phyloP scores from a whole-genome alignment of 2,797 vertebrate genomes.

The Hydrocynus forskahlii region DNA sequence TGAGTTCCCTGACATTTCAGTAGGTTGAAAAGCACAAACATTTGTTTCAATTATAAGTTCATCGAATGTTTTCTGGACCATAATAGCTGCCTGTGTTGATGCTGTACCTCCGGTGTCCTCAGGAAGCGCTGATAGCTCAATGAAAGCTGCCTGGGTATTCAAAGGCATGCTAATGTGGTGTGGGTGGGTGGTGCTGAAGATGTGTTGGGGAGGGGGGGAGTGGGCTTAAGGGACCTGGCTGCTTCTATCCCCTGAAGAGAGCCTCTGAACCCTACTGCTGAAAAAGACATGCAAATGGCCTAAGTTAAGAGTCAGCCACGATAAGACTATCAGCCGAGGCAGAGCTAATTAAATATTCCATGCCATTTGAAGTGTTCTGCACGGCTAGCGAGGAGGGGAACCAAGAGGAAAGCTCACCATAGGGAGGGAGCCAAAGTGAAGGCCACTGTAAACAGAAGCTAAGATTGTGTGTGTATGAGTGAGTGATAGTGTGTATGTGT shows the following conservation, averaged over 20 bases:
- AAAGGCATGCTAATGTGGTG: constrained; percentile 16
- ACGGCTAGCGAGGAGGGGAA: constrained; percentile 19
- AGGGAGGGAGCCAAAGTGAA: constrained; percentile 19
- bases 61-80: not conserved
- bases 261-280: constrained; percentile 43
- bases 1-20: not conserved
- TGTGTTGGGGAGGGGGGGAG: not conserved
- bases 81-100: not conserved
- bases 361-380: constrained; percentile 47
- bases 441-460: constrained; percentile 28
- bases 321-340: constrained; percentile 47
- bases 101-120: not conserved
- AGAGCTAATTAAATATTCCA: constrained; percentile 58
- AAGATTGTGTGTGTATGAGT: constrained; percentile 8
- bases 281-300: constrained; percentile 52
- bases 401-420: constrained; percentile 24
- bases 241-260: constrained; percentile 38
- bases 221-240: constrained; percentile 34
- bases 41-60: not conserved
- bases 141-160: constrained; percentile 29
- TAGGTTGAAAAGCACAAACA: not conserved
- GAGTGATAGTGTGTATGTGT: not conserved
- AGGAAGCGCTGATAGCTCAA: constrained; percentile 13
- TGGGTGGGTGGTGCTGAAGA: constrained; percentile 40
- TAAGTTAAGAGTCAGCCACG: constrained; percentile 47